These are phyloP conservation scores for Melangyna quadrimaculata DNA, from an alignment of 2,888 invertebrate genomes.

Conservation along the genomic window DNA sequence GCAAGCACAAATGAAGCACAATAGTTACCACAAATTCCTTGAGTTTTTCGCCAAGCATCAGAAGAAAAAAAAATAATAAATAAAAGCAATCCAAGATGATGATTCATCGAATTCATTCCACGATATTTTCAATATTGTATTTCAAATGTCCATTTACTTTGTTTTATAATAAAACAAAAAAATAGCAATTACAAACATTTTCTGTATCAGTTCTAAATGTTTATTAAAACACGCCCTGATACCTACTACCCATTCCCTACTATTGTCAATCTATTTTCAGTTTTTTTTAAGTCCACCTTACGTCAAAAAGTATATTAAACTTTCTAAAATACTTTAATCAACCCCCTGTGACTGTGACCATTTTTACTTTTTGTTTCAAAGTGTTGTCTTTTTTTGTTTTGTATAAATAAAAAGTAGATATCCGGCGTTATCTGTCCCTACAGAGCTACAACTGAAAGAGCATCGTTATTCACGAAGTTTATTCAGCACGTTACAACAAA, in stretches of 20 bases:
- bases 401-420: not conserved
- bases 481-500: conserved; percentile 37
- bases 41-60: no score
- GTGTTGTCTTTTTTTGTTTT: conserved; percentile 6
- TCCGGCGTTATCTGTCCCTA: conserved; percentile 8
- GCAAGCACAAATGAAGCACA: no score
- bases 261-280: not conserved
- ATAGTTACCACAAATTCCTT: no score
- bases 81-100: no score
- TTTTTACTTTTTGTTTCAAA: conserved; percentile 16
- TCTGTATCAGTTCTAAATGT: no score
- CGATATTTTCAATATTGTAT: no score
- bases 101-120: no score
- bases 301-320: not conserved
- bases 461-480: conserved; percentile 40
- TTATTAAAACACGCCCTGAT: no score
- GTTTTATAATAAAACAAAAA: no score
- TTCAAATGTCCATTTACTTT: no score
- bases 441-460: not conserved
- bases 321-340: conserved; percentile 14
- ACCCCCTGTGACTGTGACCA: conserved; percentile 28
- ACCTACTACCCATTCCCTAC: not conserved
- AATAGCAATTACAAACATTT: no score
- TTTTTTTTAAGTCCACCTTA: not conserved
- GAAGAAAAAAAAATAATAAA: no score